These are phyloP conservation scores for Agapornis canus DNA, from an alignment of 2,797 vertebrate species.

Conservation along the genomic window DNA sequence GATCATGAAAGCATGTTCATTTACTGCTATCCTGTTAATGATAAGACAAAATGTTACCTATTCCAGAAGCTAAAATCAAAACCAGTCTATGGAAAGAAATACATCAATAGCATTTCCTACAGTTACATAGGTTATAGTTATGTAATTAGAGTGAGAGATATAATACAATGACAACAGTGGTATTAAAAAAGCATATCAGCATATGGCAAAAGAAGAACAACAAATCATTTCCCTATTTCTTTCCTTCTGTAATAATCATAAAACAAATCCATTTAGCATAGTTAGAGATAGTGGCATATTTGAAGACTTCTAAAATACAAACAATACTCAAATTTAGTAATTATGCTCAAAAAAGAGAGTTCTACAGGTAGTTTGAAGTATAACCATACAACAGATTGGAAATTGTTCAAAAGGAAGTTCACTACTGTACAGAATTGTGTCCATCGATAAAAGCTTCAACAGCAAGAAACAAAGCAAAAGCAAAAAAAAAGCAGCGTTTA, in stretches of 20 bases:
- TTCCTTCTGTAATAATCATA: not conserved
- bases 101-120: not conserved
- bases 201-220: not conserved
- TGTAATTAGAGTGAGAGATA: not conserved
- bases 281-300: not conserved
- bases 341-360: not conserved
- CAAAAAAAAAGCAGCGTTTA: not conserved
- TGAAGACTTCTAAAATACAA: not conserved
- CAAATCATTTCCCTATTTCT: not conserved
- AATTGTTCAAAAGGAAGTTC: not conserved
- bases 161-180: not conserved
- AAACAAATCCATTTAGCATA: not conserved
- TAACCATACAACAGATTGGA: not conserved
- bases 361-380: not conserved
- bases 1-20: slow-evolving; percentile 93
- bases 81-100: not conserved
- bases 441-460: not conserved
- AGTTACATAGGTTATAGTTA: not conserved
- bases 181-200: not conserved
- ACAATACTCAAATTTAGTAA: not conserved
- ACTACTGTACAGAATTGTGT: not conserved
- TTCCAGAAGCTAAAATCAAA: not conserved
- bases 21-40: slow-evolving; percentile 90
- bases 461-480: not conserved
- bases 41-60: not conserved